Base-by-base conservation (phyloP, 2,797 vertebrate genomes). In the Ficedula albicollis region DNA sequence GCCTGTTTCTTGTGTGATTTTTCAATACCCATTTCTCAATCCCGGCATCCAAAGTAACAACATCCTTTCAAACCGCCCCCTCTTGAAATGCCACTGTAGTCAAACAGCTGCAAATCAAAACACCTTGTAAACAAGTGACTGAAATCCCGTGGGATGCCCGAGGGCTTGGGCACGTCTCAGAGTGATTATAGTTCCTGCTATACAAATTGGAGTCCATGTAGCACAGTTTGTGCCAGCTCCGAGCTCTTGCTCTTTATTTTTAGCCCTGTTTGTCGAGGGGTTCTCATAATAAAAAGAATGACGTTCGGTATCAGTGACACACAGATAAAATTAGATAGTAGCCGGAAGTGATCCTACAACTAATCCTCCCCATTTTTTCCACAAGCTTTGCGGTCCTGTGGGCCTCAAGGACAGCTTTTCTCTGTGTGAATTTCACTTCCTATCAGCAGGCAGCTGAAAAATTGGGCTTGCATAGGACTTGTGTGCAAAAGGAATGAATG, bases 111-210 rank as follows among this genome's bases (percentile, higher is more conserved):
- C 96, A 96, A 96, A 96, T 95, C 94, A 91, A 91, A 96, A 95
- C 94, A 96, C 95, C 95, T 97, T 95, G 95, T 96, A 97, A 97
- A 96, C 96, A 97, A 96, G 93, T 96, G 95, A 97, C 95, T 96
- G 96, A 95, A 97, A 96, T 96, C 95, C 95, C 59, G 91, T 96
- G 95, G 95, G 96, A 95, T 96, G 95, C 93, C 93, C n/a, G 46
- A 95, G 94, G 96, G 95, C 93, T 95, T 96, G 94, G 95, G 94
- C 95, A 95, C 39, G 80, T 95, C 95, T 96, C 95, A 89, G 85
- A 94, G 96, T 93, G 95, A 96, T 96, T 96, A 91, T 93, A 95
- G 95, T 96, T 97, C 96, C 96, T 97, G 95, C 96, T 90, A 95
- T 97, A 96, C 93, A 97, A 96, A 96, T 95, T 96, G 93, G 94